Percentiles rank a stretch among this genome's conserved stretches.
Conservation (phyloP, 2,888 invertebrate species). For the Campopleginae sp. region DNA sequence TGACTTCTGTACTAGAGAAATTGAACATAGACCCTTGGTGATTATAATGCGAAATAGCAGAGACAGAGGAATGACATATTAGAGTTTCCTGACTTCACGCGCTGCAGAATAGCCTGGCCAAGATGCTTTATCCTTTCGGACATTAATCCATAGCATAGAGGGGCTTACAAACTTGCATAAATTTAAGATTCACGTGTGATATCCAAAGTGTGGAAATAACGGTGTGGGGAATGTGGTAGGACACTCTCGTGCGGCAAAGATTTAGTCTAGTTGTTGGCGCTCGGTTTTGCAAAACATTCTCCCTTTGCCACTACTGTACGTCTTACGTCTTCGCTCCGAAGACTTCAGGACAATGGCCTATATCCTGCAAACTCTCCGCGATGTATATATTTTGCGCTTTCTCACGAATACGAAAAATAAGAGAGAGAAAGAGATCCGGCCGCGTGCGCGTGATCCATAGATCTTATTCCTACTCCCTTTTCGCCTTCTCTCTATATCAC, state of each 20-base stretch:
- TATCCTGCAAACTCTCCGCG: constrained; percentile 36
- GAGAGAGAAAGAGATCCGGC: constrained; percentile 31
- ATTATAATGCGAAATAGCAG: constrained; percentile 19
- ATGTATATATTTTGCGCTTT: constrained; percentile 59
- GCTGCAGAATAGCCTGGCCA: constrained; percentile 67
- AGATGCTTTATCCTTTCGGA: constrained; percentile 11
- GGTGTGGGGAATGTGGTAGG: constrained; percentile 16
- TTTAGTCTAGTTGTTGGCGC: constrained; percentile 51
- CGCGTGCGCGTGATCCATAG: constrained; percentile 56
- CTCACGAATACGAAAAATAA: constrained; percentile 50
- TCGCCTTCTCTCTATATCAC: constrained; percentile 44
- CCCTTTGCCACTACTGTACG: constrained; percentile 23
- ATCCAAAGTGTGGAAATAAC: constrained; percentile 39
- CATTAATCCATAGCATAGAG: constrained; percentile 14
- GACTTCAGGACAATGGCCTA: constrained; percentile 61
- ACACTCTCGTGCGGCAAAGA: constrained; percentile 19
- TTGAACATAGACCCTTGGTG: constrained; percentile 19
- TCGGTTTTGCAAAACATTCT: constrained; percentile 34
- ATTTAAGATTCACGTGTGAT: constrained; percentile 1
- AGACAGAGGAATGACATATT: constrained; percentile 61
- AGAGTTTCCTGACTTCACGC: constrained; percentile 58
- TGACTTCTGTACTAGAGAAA: not conserved
- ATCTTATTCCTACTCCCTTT: constrained; percentile 56
- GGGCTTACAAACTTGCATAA: not conserved
- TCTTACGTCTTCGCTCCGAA: constrained; percentile 45